Base-by-base conservation (phyloP, 2,888 invertebrate species). In the Eilema sororculum region DNA sequence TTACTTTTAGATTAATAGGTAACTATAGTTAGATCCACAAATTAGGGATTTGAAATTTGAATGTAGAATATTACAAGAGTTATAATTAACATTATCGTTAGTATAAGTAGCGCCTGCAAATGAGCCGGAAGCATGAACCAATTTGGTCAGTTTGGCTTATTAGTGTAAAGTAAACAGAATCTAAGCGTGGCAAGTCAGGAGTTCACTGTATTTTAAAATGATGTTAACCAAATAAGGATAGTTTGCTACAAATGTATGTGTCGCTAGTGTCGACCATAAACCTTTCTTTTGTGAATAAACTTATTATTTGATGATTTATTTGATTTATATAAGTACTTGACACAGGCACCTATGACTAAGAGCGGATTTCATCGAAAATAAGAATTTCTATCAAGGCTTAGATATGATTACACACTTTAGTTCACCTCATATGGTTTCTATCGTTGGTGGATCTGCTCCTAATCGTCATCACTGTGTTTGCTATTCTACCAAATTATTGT, bases 401-500 rank as follows among this genome's bases (percentile, higher is more conserved):
- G n/a, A 0, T n/a, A n/a, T 52, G 8, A n/a, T 52, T 52, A 2
- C 20, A 5, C 46, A 46, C 6, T 13, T 46, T 20, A 46, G 20
- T 1, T 46, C 41, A 16, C 20, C 46, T 52, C 8, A n/a, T n/a
- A 8, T n/a, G n/a, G 52, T 52, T 52, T 52, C 9, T 46, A 46
- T 46, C n/a, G 52, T 52, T 52, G 52, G 2, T 52, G 52, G n/a
- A 52, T n/a, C 8, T 20, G 52, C 52, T 52, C 52, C n/a, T n/a
- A 52, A n/a, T 52, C 62, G 9, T 61, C 16, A 8, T 37, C 12
- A 46, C 12, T 46, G 28, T 63, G 28, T 52, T 46, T 59, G 37
- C 37, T 60, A n/a, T 30, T 22, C 9, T 64, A 64, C n/a, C 63
- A 64, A 64, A 24, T 58, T 68, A 58, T 30, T 52, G 46, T 59